Conservation (phyloP, 2,113 vertebrate genomes). For the Kryptolebias marmoratus region DNA sequence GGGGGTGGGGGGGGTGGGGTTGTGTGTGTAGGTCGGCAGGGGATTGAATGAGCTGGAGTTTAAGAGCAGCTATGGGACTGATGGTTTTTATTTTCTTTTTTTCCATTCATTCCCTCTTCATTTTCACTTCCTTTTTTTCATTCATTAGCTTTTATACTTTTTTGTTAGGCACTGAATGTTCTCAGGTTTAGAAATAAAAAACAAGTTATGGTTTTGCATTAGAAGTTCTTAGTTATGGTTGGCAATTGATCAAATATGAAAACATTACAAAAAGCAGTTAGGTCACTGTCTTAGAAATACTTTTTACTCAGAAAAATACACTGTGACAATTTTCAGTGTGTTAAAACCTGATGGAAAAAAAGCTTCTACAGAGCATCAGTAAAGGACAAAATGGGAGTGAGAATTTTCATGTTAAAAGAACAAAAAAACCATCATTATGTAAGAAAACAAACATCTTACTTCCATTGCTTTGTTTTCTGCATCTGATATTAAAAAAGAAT, state of each 20-base stretch:
- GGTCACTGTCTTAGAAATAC: too few relatives aligned
- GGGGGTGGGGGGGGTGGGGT: not conserved
- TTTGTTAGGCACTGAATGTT: not conserved
- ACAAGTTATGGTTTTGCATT: too few relatives aligned
- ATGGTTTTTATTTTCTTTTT: not conserved
- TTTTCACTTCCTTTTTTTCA: not conserved
- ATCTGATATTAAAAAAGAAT: conserved; percentile 40
- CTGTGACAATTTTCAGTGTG: too few relatives aligned
- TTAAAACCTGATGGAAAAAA: too few relatives aligned
- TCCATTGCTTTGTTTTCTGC: conserved; percentile 40
- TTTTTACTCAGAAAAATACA: too few relatives aligned
- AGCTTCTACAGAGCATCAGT: not conserved
- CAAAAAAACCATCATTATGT: not conserved
- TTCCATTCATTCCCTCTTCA: not conserved
- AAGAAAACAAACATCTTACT: not conserved
- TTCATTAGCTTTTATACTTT: not conserved
- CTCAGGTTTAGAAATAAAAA: too few relatives aligned
- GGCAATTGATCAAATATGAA: too few relatives aligned
- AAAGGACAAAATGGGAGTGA: not conserved
- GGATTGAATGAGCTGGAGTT: not conserved
- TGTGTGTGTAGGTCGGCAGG: not conserved
- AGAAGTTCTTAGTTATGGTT: too few relatives aligned
- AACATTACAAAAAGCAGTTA: too few relatives aligned
- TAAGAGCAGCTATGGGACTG: not conserved
- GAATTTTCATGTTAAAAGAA: not conserved